Evolutionary conservation across 2,888 invertebrate genomes (phyloP), one percentile per base, ranked within the genome.

Genomic region (Cosmia pyralina): DNA sequence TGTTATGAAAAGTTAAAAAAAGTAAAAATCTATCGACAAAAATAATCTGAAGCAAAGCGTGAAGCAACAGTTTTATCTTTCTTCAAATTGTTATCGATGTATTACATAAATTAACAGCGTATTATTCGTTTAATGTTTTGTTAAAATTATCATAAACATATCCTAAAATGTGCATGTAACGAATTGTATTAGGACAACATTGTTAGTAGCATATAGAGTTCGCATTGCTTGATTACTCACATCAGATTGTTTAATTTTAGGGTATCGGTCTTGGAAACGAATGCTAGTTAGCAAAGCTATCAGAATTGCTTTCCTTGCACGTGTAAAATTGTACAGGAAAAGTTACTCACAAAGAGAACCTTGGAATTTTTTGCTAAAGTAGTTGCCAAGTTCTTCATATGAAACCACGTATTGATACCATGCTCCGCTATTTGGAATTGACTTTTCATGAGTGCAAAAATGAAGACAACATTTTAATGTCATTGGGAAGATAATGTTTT

Each of bases 171-270:
- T 62, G 44, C 60, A 52, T 62, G 72, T 52, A 64, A 70, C 82
- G 52, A 84, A 82, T 83, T 72, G 76, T 81, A 72, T 79, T 79
- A 72, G 48, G 64, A 10, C 68, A 78, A 79, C 72, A 77, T 71
- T 50, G 60, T 76, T 62, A 58, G 48, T 57, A 83, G 73, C 81
- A 69, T 81, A 59, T 22, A 74, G 41, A 64, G 59, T 72, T 66
- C n/a, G 59, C 76, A 57, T 73, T 59, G 70, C 73, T 57, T 53
- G 48, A 84, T 77, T 66, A 71, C 19, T 60, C 55, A 75, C 11
- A 57, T 62, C 69, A 65, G 60, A 72, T 41, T 84, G 80, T 84
- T 82, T 70, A n/a, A 63, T 44, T 72, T 76, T 72, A 52, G 34
- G 65, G 28, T 72, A 50, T 58, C 34, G 22, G 75, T 70, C 60